These are phyloP conservation scores for Sarcoramphus papa DNA, from an alignment of 2,797 vertebrate species.

Conservation along the genomic window DNA sequence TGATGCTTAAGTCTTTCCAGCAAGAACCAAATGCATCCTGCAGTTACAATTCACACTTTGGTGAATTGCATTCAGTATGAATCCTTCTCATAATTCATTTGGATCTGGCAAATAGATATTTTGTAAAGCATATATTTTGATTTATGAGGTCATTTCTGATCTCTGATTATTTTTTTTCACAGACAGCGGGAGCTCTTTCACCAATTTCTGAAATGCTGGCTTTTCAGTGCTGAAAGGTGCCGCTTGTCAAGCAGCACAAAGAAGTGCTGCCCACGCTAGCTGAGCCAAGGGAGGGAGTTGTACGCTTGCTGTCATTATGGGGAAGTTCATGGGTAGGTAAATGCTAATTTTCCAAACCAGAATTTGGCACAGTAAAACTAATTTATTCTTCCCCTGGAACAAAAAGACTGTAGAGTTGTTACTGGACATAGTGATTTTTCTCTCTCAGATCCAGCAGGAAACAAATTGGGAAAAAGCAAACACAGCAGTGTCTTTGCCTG, in stretches of 20 bases:
- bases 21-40: background rate
- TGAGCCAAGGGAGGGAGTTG: background rate
- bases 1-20: background rate
- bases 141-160: background rate
- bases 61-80: background rate
- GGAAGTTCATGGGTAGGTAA: background rate
- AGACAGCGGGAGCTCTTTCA: background rate
- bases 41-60: background rate
- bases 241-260: background rate
- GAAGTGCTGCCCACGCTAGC: background rate
- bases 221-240: background rate
- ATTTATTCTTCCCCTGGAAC: background rate
- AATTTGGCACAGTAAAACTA: background rate
- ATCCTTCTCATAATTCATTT: background rate
- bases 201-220: background rate
- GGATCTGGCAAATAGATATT: background rate
- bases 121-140: background rate
- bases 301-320: background rate
- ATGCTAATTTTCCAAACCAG: constrained; percentile 18
- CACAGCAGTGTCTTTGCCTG: background rate
- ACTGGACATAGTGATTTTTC: background rate
- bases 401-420: background rate
- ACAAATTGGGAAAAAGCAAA: background rate
- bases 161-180: background rate
- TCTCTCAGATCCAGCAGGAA: background rate